Base-by-base conservation (phyloP, 2,113 vertebrate species). In the Serilophus lunatus region DNA sequence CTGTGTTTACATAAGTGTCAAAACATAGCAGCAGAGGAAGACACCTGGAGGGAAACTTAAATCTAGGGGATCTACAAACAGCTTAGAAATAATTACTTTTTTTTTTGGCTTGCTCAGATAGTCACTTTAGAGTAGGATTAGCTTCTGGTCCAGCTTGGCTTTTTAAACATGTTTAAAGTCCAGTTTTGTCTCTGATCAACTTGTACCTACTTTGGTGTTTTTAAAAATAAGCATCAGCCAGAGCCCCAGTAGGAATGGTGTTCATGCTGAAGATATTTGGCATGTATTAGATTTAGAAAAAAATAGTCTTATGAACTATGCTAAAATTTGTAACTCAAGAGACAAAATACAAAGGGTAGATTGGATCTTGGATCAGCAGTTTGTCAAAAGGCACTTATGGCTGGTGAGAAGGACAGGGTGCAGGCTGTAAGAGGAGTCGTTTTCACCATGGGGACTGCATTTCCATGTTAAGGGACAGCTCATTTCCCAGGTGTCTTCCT, bases 131-230 rank as follows among this genome's bases (percentile, higher is more conserved):
- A 54, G 57, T 40, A 59, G 72, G 88, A 78, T 81, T 86, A 59
- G 18, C 72, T 71, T 65, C 13, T 88, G 38, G n/a, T 44, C 42
- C 63, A 64, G 36, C 47, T 88, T 85, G 78, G 50, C 72, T 82
- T 77, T 72, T 80, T 57, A 78, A 88, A 44, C 40, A 9, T 60
- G n/a, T 50, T 86, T 78, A 35, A 89, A 91, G 53, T 69, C n/a
- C 78, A 84, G 35, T 63, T 92, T 93, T 57, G 71, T 68, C 54
- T 76, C 35, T n/a, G 29, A 65, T 75, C 54, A 93, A 79, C 71
- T 90, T 95, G 42, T 49, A 77, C 86, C 86, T 86, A 88, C 59
- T 91, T 95, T 61, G 88, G 29, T 90, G 72, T 95, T 93, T 97
- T 91, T 93, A 96, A 89, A 95, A 91, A 81, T 57, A 76, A 71